These are phyloP conservation scores for Bergia puertoricense DNA, from an alignment of 92 coral and sea anemone species.

Conservation along the genomic window DNA sequence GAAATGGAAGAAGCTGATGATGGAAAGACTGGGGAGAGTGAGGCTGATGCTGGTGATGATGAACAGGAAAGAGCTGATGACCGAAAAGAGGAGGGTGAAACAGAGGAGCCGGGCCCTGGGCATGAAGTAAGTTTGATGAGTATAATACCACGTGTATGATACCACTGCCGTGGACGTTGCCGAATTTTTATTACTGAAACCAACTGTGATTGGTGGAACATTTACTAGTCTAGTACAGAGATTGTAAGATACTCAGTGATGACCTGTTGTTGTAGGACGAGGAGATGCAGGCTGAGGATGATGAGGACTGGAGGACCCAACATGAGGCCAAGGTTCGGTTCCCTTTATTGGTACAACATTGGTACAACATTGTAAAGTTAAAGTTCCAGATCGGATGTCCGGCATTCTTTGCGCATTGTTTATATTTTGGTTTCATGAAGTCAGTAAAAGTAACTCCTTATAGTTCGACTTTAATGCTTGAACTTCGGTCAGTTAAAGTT, in stretches of 20 bases:
- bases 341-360: too few relatives aligned
- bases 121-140: constrained; percentile 38
- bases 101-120: constrained; percentile 31
- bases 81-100: constrained; percentile 52
- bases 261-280: constrained; percentile 27
- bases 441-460: too few relatives aligned
- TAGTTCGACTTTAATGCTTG: too few relatives aligned
- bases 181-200: neutral
- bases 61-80: constrained; percentile 43
- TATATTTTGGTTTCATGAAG: too few relatives aligned
- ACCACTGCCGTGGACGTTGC: neutral
- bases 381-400: too few relatives aligned
- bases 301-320: constrained; percentile 81
- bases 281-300: constrained; percentile 45
- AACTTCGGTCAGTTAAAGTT: too few relatives aligned
- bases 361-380: too few relatives aligned
- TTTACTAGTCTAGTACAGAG: neutral
- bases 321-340: constrained; percentile 69
- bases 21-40: constrained; percentile 39
- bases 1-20: constrained; percentile 24
- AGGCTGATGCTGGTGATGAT: constrained; percentile 4
- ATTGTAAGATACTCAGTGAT: neutral
- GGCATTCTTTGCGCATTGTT: too few relatives aligned
- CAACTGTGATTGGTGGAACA: too few relatives aligned
- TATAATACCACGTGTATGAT: neutral